Conservation (phyloP, 2,113 vertebrate species). For the Sprattus sprattus region DNA sequence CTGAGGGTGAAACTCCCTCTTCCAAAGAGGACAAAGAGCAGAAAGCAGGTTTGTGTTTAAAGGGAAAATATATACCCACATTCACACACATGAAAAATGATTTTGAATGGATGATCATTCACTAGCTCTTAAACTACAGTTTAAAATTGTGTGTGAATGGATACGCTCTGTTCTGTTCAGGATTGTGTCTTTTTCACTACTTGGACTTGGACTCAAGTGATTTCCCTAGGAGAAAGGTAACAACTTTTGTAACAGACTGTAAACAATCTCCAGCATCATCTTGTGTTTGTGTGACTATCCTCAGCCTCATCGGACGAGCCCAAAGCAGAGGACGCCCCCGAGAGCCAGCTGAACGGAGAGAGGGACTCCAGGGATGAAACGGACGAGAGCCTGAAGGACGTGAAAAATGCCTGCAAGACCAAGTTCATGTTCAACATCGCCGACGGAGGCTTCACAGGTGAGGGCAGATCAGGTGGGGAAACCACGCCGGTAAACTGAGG, state of each 20-base stretch:
- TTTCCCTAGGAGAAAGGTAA: neutral
- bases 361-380: conserved; percentile 78
- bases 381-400: conserved; percentile 83
- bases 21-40: conserved; percentile 77
- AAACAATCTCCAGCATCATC: neutral
- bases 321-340: conserved; percentile 77
- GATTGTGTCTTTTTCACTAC: too few relatives aligned
- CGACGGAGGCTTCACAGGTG: conserved; percentile 95
- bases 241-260: neutral
- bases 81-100: neutral
- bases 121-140: neutral
- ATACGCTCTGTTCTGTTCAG: too few relatives aligned
- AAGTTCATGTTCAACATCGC: conserved; percentile 99
- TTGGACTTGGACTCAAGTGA: neutral
- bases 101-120: neutral
- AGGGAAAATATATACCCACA: neutral
- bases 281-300: neutral
- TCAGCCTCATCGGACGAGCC: conserved; percentile 68
- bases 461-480: neutral
- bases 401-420: conserved; percentile 79
- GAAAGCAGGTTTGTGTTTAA: conserved; percentile 74
- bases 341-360: conserved; percentile 85
- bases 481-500: neutral
- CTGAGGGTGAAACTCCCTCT: conserved; percentile 63
- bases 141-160: too few relatives aligned